A percentile compares a stretch with the other conserved stretches of the same genome.
Evolutionary conservation across 2,113 vertebrate species (phyloP).

Genomic region (Cricetomys ansorgei): DNA sequence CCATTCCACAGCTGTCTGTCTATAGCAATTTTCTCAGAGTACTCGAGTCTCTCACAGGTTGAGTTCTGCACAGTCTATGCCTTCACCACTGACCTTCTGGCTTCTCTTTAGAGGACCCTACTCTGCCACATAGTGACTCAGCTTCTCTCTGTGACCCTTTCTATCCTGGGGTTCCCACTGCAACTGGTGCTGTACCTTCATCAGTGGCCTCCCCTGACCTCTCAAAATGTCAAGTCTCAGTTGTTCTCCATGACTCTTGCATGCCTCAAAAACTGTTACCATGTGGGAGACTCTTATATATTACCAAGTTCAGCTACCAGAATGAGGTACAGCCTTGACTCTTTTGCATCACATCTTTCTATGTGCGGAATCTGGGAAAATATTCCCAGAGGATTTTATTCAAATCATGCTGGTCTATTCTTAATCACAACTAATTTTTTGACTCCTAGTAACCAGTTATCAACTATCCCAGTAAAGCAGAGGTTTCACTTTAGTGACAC

Average conservation of each 20-base stretch:
- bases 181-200: not conserved
- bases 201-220: not conserved
- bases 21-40: not conserved
- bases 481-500: not conserved
- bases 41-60: not conserved
- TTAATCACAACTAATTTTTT: not conserved
- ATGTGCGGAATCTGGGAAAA: not conserved
- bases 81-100: not conserved
- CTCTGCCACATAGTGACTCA: not conserved
- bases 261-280: no score
- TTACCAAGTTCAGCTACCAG: not conserved
- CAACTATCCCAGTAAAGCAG: not conserved
- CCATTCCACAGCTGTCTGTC: not conserved
- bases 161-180: not conserved
- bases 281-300: not conserved
- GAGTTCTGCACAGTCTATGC: not conserved
- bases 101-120: not conserved
- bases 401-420: not conserved
- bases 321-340: not conserved
- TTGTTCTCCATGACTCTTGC: not conserved
- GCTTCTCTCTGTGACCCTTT: not conserved
- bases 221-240: not conserved
- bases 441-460: not conserved
- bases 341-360: not conserved
- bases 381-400: not conserved